Conservation (phyloP, 2,797 vertebrate species). For the Sebastes diaconus region DNA sequence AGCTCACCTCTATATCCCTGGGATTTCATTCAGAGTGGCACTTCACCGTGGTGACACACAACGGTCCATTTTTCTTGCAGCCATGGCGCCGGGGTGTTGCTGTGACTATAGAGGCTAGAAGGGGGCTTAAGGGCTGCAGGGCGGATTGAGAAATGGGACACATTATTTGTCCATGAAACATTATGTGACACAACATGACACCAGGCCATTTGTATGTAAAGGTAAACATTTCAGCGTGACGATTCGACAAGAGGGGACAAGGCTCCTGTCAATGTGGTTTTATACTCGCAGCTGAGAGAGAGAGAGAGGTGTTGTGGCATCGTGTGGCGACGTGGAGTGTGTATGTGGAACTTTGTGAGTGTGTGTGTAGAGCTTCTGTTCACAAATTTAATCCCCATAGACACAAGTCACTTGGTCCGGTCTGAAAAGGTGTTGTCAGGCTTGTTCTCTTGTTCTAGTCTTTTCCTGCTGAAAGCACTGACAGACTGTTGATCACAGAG, state of each 20-base stretch:
- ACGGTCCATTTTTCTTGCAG: constrained; percentile 44
- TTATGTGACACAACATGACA: constrained; percentile 79
- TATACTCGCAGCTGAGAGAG: constrained; percentile 63
- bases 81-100: constrained; percentile 46
- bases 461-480: constrained; percentile 41
- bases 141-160: constrained; percentile 73
- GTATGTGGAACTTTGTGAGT: constrained; percentile 29
- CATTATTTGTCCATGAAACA: constrained; percentile 80
- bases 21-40: constrained; percentile 70
- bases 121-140: constrained; percentile 64
- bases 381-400: constrained; percentile 76
- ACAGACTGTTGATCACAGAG: constrained; percentile 45
- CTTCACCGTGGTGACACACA: constrained; percentile 58
- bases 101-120: constrained; percentile 53
- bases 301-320: constrained; percentile 65
- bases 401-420: constrained; percentile 61
- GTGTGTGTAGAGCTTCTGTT: constrained; percentile 55
- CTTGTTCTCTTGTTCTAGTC: constrained; percentile 61
- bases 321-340: constrained; percentile 20
- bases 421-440: constrained; percentile 65
- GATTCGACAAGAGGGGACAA: constrained; percentile 72
- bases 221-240: constrained; percentile 81
- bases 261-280: constrained; percentile 75
- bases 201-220: constrained; percentile 76
- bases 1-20: constrained; percentile 53